Percentiles rank a stretch among this genome's conserved stretches.
Conservation (phyloP, 64 coral and sea anemone species). For the Stylophora pistillata region DNA sequence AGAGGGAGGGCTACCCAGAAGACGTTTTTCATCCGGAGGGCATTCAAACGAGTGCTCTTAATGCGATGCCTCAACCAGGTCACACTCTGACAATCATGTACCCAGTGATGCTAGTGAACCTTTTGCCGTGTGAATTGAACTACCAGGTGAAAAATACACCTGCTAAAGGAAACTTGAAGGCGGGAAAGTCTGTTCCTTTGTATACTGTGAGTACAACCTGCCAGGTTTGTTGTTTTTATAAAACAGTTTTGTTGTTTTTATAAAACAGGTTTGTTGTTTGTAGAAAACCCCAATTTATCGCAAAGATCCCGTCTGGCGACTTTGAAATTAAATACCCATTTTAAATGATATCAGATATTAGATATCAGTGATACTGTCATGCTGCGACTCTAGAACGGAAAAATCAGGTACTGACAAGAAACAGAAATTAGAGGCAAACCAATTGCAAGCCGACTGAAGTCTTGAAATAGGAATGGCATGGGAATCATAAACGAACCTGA, state of each 20-base stretch:
- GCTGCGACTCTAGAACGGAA: too few species aligned
- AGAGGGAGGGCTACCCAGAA: constrained; percentile 89
- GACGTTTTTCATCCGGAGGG: constrained; percentile 49
- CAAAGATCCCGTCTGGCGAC: too few species aligned
- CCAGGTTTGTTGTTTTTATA: neutral
- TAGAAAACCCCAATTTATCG: too few species aligned
- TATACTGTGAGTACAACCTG: constrained; percentile 71
- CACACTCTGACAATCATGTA: constrained; percentile 89
- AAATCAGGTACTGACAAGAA: too few species aligned
- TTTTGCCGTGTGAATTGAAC: constrained; percentile 85
- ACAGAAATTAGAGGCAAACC: too few species aligned
- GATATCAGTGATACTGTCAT: too few species aligned
- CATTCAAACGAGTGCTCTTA: constrained; percentile 46
- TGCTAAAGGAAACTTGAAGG: constrained; percentile 77
- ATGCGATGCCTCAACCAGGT: constrained; percentile 71
- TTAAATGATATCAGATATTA: too few species aligned
- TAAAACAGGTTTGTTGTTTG: too few species aligned
- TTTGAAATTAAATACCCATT: too few species aligned
- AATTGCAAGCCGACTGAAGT: too few species aligned
- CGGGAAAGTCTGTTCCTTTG: constrained; percentile 76
- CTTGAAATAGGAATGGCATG: too few species aligned
- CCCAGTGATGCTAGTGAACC: constrained; percentile 87
- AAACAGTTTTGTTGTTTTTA: neutral
- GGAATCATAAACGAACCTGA: too few species aligned
- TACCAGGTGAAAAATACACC: constrained; percentile 69